Percentiles rank a stretch among this genome's conserved stretches.
Conservation (phyloP, 2,888 invertebrate species). For the Orthosia gothica region DNA sequence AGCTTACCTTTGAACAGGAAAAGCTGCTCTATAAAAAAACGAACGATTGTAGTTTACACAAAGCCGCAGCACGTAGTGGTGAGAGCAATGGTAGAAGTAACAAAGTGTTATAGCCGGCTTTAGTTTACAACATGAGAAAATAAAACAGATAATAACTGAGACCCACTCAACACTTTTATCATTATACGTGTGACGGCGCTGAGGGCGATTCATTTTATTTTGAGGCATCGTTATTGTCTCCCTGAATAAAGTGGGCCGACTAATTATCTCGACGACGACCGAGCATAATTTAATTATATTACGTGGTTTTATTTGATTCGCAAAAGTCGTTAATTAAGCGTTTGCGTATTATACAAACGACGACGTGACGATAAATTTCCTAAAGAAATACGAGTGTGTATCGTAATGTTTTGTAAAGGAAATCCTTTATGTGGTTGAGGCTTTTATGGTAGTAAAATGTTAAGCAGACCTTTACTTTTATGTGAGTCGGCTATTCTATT, state of each 20-base stretch:
- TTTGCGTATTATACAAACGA: conserved; percentile 50
- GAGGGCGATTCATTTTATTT: conserved; percentile 40
- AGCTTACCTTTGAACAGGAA: conserved; percentile 60
- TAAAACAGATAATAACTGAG: conserved; percentile 57
- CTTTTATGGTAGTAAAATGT: conserved; percentile 75
- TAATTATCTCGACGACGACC: conserved; percentile 50
- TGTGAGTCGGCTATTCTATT: conserved; percentile 84
- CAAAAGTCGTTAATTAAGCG: conserved; percentile 54
- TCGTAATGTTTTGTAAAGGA: conserved; percentile 51
- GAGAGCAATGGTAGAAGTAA: conserved; percentile 59
- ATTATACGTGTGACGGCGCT: conserved; percentile 28
- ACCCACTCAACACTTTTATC: conserved; percentile 46
- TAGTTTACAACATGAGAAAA: conserved; percentile 61
- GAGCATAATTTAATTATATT: conserved; percentile 52
- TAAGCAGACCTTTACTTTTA: conserved; percentile 78
- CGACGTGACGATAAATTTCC: conserved; percentile 35
- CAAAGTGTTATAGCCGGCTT: conserved; percentile 62
- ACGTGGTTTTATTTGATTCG: conserved; percentile 55
- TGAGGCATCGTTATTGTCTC: conserved; percentile 39
- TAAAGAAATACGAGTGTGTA: conserved; percentile 42
- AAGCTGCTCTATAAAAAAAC: conserved; percentile 56
- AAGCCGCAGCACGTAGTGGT: conserved; percentile 54
- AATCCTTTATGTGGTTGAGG: conserved; percentile 65
- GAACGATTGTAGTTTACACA: conserved; percentile 47
- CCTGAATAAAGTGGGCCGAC: conserved; percentile 40